Conservation (phyloP, 2,888 invertebrate genomes). For the Eupithecia dodoneata region DNA sequence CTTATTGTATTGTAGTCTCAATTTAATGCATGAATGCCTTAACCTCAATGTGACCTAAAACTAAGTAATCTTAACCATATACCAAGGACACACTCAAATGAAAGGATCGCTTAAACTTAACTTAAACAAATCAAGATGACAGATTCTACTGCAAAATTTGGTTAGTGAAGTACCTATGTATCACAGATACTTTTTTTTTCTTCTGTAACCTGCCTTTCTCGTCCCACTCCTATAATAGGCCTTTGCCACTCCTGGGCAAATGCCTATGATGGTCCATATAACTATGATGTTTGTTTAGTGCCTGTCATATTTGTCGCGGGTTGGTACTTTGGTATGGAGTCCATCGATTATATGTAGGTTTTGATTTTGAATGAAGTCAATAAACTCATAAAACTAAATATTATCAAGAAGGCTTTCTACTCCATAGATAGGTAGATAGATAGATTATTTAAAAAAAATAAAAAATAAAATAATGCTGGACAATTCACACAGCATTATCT, state of each 20-base stretch:
- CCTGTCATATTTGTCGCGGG: neutral
- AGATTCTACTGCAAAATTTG: neutral
- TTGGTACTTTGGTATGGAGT: neutral
- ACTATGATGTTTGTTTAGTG: neutral
- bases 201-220: too few species aligned
- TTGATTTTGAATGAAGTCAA: neutral
- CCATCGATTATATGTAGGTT: neutral
- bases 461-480: too few species aligned
- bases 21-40: constrained; percentile 14
- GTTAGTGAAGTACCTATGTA: neutral
- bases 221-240: neutral
- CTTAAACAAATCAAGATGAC: neutral
- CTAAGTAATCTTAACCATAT: constrained; percentile 18
- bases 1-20: neutral
- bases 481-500: too few species aligned
- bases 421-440: too few species aligned
- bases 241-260: neutral
- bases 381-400: neutral
- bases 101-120: constrained; percentile 18
- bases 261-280: neutral
- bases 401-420: too few species aligned
- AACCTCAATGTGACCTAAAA: constrained; percentile 24
- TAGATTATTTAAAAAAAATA: too few species aligned
- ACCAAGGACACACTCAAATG: constrained; percentile 28
- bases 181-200: neutral